Conservation (phyloP, 2,797 vertebrate genomes). For the Helicolenus hilgendorfi region DNA sequence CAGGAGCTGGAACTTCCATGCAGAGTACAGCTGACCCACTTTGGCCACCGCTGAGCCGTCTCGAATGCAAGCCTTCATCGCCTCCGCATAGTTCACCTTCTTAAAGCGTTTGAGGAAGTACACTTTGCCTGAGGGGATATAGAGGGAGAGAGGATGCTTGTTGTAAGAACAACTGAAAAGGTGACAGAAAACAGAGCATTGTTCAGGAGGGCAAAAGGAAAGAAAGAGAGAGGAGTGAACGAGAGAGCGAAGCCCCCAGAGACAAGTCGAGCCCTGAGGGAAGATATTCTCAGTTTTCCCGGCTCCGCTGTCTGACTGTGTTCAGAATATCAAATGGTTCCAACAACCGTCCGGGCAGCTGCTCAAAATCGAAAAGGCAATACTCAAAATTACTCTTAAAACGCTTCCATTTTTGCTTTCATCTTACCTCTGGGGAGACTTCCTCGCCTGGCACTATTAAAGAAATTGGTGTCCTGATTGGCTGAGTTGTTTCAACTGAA, state of each 20-base stretch:
- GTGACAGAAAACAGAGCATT: slow-evolving; percentile 38
- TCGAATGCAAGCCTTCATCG: slow-evolving; percentile 92
- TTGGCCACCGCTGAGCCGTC: slow-evolving; percentile 92
- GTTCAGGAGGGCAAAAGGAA: slow-evolving; percentile 36
- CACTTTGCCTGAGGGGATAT: slow-evolving; percentile 90
- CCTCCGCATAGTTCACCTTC: slow-evolving; percentile 94
- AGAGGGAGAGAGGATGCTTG: slow-evolving; percentile 16
- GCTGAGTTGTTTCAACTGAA: slow-evolving; percentile 44
- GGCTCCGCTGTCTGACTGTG: slow-evolving; percentile 47
- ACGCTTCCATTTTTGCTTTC: slow-evolving; percentile 63
- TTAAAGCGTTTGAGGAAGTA: slow-evolving; percentile 96
- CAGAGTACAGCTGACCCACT: slow-evolving; percentile 96
- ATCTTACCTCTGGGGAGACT: slow-evolving; percentile 46
- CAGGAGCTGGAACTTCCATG: slow-evolving; percentile 96
- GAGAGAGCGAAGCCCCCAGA: slow-evolving; percentile 44
- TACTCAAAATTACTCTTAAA: slow-evolving; percentile 67
- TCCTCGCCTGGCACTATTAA: slow-evolving; percentile 14
- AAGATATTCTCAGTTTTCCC: slow-evolving; percentile 53
- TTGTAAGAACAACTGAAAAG: slow-evolving; percentile 43
- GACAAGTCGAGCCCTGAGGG: slow-evolving; percentile 48
- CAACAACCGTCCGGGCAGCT: slow-evolving; percentile 43
- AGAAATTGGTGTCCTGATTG: slow-evolving; percentile 45
- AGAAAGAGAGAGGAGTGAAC: slow-evolving; percentile 6
- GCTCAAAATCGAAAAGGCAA: slow-evolving; percentile 62
- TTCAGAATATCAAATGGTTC: slow-evolving; percentile 74